Evolutionary conservation across 2,888 invertebrate species (phyloP), one percentile per base, ranked within the genome.

Genomic region (Trissolcus brochymenae): DNA sequence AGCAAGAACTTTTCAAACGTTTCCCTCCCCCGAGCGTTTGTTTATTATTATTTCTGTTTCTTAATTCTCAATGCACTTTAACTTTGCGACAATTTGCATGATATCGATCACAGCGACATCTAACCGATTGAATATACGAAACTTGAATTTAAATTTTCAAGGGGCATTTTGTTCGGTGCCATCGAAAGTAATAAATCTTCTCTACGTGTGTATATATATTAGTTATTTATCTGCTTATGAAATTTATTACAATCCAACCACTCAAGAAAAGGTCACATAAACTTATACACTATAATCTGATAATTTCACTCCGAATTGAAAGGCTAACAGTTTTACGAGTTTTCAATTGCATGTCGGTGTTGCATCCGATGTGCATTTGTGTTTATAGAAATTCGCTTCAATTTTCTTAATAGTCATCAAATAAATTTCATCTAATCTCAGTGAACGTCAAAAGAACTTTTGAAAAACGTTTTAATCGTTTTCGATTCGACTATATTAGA

Each of bases 11-110:
- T n/a, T 46, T 16, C 35, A 35, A 29, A 11, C 16, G 46, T 46
- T 46, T 46, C 16, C n/a, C 14, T 46, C 6, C 11, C n/a, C 16
- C 11, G n/a, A 46, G 4, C 16, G 14, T 46, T 46, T 46, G 78
- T 85, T 84, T 84, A 46, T 46, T 46, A 16, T 74, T 74, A 75
- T 74, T 61, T 67, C 21, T 53, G 51, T 43, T 57, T 74, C 53
- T 65, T 41, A 67, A 74, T 56, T 61, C 66, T 73, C 73, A 67
- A 74, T 74, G 53, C 66, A 74, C 56, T 66, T 67, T 67, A 51
- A 57, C 46, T 49, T 19, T 53, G 41, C 29, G 21, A 46, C 21
- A 9, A 74, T 74, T 74, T 67, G 74, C 74, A 74, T 74, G 62
- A 74, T 74, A 74, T 67, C 61, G 67, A 74, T 74, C 74, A 74